These are phyloP conservation scores for Heliothis peltigera DNA, from an alignment of 2,888 invertebrate genomes.

Conservation along the genomic window DNA sequence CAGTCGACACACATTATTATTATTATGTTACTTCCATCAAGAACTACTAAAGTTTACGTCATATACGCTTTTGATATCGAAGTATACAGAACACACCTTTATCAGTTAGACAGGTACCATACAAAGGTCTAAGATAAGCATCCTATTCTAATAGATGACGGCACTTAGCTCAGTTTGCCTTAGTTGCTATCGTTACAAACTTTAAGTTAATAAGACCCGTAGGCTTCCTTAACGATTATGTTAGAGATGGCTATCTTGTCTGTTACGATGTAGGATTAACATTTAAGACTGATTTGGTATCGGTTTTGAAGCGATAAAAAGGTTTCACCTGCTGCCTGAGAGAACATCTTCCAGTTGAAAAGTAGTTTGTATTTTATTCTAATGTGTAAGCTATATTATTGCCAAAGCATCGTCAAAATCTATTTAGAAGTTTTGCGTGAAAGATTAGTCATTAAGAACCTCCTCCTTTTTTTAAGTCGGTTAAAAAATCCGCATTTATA, in stretches of 20 bases:
- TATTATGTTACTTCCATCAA: background rate
- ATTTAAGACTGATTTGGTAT: conserved; percentile 17
- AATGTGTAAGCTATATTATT: too few species aligned
- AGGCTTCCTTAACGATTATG: conserved; percentile 40
- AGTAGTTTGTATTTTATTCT: too few species aligned
- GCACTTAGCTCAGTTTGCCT: conserved; percentile 32
- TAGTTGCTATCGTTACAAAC: conserved; percentile 31
- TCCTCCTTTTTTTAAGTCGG: too few species aligned
- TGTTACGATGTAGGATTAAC: conserved; percentile 17
- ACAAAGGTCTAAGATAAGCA: conserved; percentile 18
- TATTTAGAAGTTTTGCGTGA: too few species aligned
- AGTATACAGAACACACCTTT: background rate
- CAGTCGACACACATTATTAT: background rate
- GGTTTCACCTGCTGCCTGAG: too few species aligned
- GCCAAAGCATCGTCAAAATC: too few species aligned
- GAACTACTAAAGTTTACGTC: background rate
- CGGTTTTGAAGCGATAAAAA: background rate
- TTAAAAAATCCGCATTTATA: too few species aligned
- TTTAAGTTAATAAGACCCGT: conserved; percentile 35
- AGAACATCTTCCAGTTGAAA: too few species aligned
- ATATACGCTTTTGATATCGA: conserved; percentile 3
- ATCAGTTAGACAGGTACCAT: conserved; percentile 11
- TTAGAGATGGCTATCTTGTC: conserved; percentile 34
- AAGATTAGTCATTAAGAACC: too few species aligned
- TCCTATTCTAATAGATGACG: conserved; percentile 28